Percentiles rank a stretch among this genome's conserved stretches.
phyloP scores from a whole-genome alignment of 2,797 vertebrate species.

The Labeo calbasu region DNA sequence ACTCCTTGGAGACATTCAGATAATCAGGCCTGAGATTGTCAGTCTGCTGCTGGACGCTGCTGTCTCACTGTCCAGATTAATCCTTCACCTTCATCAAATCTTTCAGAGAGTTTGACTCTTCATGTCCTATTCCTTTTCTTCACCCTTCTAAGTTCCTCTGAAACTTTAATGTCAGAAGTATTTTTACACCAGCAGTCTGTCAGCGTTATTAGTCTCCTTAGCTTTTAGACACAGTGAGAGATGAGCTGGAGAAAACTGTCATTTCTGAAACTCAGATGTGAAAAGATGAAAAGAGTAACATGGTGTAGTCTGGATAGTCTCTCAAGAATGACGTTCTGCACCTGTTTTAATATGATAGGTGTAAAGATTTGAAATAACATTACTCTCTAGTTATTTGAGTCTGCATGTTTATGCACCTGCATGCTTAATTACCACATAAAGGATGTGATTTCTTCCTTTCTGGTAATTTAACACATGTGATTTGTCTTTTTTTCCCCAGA shows the following conservation, averaged over 20 bases:
- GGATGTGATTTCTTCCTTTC: background rate
- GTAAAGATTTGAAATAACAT: background rate
- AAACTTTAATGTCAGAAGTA: conserved; percentile 54
- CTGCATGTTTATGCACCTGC: background rate
- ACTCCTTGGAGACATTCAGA: background rate
- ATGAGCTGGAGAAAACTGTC: conserved; percentile 33
- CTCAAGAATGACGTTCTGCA: background rate
- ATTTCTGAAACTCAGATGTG: conserved; percentile 17
- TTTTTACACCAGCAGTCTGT: conserved; percentile 54
- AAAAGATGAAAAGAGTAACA: conserved; percentile 24
- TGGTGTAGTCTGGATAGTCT: background rate
- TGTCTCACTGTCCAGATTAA: conserved; percentile 22
- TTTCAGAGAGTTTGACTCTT: conserved; percentile 25
- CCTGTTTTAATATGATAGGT: background rate
- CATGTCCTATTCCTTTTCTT: background rate
- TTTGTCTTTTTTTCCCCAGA: background rate
- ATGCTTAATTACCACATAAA: background rate
- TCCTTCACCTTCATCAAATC: conserved; percentile 25
- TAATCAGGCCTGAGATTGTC: conserved; percentile 3
- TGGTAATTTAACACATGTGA: background rate
- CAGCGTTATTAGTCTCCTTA: conserved; percentile 34
- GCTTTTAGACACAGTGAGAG: conserved; percentile 22
- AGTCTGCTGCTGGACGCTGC: background rate
- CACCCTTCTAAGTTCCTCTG: conserved; percentile 24
- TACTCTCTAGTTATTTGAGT: background rate